Evolutionary conservation across 2,797 vertebrate genomes (phyloP), one percentile per base, ranked within the genome.

Genomic region (Cyprinodon diabolis): DNA sequence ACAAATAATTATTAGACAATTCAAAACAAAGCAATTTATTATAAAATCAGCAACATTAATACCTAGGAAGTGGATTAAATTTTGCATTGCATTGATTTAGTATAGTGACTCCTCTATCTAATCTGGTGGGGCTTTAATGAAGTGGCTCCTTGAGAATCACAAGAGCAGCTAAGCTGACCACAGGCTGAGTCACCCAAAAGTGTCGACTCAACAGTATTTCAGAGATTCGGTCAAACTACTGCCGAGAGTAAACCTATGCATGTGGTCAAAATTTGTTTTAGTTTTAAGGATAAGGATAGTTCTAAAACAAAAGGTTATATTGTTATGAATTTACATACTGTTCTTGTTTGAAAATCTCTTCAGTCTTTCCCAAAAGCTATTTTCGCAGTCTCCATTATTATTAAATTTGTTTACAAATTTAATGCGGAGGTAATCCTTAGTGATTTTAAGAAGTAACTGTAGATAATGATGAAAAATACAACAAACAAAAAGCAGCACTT

Each of bases 131-230:
- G 51, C 66, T 88, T 66, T 55, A n/a, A 54, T 88, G 81, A 56
- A 94, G 92, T 89, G 91, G 90, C 72, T 86, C 77, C 93, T 94
- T 92, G 81, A 93, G 76, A 93, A 74, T 84, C 91, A 92, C 54
- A 79, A 69, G 90, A 75, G 89, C 82, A 65, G 75, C 73, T 51
- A 85, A 79, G 66, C 79, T 89, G 70, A 81, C 82, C 88, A 90
- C 69, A 88, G 75, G 83, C 79, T 82, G 68, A 40, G 69, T 47
- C 51, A 60, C 37, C 6, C 15, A 23, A 40, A 77, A 69, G 63
- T 49, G 83, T 78, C 83, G 86, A 90, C 68, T 89, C 55, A 66
- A 52, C 82, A 67, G 30, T 21, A n/a, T 79, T 82, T 56, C 35
- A 60, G 43, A 2, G 40, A 11, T 56, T 35, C n/a, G 7, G 68